Conservation (phyloP, 2,888 invertebrate genomes). For the Harpalus rubripes region DNA sequence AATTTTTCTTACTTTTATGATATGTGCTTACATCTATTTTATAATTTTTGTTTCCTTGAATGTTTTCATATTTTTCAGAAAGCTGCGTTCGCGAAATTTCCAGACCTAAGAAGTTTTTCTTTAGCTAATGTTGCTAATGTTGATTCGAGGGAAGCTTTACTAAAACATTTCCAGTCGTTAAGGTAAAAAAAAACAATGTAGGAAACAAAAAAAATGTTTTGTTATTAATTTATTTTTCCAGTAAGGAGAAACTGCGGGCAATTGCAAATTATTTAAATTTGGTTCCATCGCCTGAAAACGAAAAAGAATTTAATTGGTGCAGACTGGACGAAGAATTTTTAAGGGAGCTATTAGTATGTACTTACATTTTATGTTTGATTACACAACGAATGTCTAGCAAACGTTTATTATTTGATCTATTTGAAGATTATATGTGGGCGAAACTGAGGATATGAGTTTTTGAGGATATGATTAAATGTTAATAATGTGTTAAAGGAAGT, state of each 20-base stretch:
- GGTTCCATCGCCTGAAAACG: slow-evolving; percentile 87
- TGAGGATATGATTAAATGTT: no score
- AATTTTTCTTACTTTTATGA: slow-evolving; percentile 68
- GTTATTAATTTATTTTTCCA: slow-evolving; percentile 74
- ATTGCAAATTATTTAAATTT: slow-evolving; percentile 93
- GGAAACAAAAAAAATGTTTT: background rate
- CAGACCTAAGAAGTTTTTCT: slow-evolving; percentile 91
- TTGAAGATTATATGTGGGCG: no score
- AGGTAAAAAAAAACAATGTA: slow-evolving; percentile 77
- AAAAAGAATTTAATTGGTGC: slow-evolving; percentile 86
- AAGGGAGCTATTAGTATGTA: slow-evolving; percentile 88
- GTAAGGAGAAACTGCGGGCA: slow-evolving; percentile 88
- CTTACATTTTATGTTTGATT: background rate
- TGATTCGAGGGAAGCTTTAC: slow-evolving; percentile 91
- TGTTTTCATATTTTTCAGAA: slow-evolving; percentile 81
- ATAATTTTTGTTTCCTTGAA: no score
- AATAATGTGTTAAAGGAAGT: no score
- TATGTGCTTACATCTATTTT: slow-evolving; percentile 40
- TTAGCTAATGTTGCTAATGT: slow-evolving; percentile 96
- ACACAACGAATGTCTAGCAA: background rate
- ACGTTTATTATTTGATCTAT: no score
- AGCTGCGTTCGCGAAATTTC: slow-evolving; percentile 95
- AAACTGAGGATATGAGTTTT: no score
- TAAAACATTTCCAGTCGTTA: slow-evolving; percentile 90
- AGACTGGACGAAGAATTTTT: slow-evolving; percentile 90